These are phyloP conservation scores for Sparidentex hasta DNA, from an alignment of 2,797 vertebrate genomes.

Conservation along the genomic window DNA sequence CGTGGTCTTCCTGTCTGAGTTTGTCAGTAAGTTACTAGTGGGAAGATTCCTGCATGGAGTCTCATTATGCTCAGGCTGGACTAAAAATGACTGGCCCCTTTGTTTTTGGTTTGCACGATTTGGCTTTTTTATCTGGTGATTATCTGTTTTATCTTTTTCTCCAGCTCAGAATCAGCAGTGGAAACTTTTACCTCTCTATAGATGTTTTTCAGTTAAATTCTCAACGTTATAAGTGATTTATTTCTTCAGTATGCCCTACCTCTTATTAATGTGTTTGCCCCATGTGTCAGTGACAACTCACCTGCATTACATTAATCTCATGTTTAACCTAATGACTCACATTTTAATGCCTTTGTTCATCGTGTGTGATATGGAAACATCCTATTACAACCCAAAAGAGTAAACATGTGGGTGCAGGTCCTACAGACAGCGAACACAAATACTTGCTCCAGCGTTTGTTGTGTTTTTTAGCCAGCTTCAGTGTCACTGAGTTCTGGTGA, in stretches of 20 bases:
- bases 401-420: too few relatives aligned
- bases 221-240: too few relatives aligned
- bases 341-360: not conserved
- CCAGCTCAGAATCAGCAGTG: too few relatives aligned
- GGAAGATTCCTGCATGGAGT: not conserved
- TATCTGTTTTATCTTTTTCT: not conserved
- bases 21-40: conserved; percentile 91
- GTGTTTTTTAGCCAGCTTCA: not conserved
- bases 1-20: conserved; percentile 98
- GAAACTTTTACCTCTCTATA: too few relatives aligned
- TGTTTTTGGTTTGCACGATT: not conserved
- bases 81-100: not conserved
- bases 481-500: not conserved
- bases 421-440: too few relatives aligned
- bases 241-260: not conserved
- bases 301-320: not conserved
- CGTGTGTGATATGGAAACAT: not conserved
- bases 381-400: not conserved
- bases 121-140: not conserved
- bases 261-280: not conserved
- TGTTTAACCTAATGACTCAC: not conserved
- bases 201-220: too few relatives aligned
- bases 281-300: not conserved
- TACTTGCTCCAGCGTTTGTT: too few relatives aligned
- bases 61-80: not conserved